Evolutionary conservation across 1,140 invertebrate species (phyloP).

Genomic region (Aphelenchoides fujianensis): DNA sequence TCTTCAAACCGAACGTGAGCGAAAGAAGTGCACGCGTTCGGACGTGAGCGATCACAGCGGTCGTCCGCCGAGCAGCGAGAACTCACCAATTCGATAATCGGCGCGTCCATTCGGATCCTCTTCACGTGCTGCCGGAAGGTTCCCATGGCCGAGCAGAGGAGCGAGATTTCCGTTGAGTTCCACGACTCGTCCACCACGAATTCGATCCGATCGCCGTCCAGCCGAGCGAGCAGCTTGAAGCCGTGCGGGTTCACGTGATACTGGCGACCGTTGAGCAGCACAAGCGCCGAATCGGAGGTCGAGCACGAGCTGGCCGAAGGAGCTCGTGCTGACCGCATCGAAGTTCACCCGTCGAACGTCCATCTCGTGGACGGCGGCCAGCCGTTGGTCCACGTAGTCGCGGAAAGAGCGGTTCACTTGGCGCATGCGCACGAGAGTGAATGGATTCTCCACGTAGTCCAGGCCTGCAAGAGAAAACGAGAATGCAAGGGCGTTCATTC

Average conservation of each 20-base stretch:
- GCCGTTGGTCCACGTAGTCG: slow-evolving; percentile 16
- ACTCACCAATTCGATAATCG: slow-evolving; percentile 56
- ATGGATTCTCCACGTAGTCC: slow-evolving; percentile 31
- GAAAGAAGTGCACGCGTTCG: too few species aligned
- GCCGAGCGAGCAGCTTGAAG: slow-evolving; percentile 20
- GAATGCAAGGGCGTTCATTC: too few species aligned
- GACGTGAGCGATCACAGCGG: too few species aligned
- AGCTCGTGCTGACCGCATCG: slow-evolving; percentile 5
- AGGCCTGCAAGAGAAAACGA: too few species aligned
- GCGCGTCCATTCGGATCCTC: slow-evolving; percentile 49
- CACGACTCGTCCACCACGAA: slow-evolving; percentile 46
- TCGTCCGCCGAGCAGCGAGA: too few species aligned
- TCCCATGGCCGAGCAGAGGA: slow-evolving; percentile 39
- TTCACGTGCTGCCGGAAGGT: slow-evolving; percentile 41
- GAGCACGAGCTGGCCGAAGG: neutral
- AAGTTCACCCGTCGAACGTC: slow-evolving; percentile 39
- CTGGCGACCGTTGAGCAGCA: neutral
- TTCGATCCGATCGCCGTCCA: slow-evolving; percentile 22
- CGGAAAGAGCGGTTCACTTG: neutral
- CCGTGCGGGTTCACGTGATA: slow-evolving; percentile 25
- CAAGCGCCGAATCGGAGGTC: slow-evolving; percentile 1
- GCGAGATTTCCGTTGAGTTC: slow-evolving; percentile 48
- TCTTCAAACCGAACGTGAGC: too few species aligned
- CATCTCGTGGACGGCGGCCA: slow-evolving; percentile 29
- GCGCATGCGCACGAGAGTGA: slow-evolving; percentile 16